Evolutionary conservation across 1,140 invertebrate genomes (phyloP).

Genomic region (Helicorthomorpha holstii): DNA sequence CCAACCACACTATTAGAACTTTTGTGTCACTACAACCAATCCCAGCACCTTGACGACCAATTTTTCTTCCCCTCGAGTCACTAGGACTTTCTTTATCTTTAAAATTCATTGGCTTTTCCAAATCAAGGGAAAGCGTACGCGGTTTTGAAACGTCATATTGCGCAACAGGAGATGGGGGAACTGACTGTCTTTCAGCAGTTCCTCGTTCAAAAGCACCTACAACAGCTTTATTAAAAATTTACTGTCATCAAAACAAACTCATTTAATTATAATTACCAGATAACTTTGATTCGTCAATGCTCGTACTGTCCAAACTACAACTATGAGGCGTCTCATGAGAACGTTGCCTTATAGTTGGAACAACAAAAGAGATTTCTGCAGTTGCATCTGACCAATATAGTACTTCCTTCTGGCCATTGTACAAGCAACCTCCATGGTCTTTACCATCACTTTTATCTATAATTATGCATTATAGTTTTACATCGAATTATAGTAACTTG

Average conservation of each 20-base stretch:
- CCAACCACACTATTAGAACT: conserved; percentile 85
- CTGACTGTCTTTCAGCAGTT: conserved; percentile 1
- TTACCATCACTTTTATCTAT: not conserved
- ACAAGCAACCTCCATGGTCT: conserved; percentile 40
- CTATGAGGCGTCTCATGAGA: not conserved
- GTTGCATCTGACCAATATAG: conserved; percentile 93
- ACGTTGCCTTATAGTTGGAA: conserved; percentile 43
- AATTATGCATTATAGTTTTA: not conserved
- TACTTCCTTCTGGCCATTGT: conserved; percentile 51
- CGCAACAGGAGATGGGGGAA: not conserved
- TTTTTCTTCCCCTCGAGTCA: conserved; percentile 14
- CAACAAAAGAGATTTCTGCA: conserved; percentile 84
- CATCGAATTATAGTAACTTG: not conserved
- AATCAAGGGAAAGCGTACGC: conserved; percentile 19
- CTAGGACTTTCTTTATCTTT: conserved; percentile 15
- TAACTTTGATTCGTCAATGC: not conserved
- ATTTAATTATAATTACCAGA: not conserved
- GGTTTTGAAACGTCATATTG: conserved; percentile 17
- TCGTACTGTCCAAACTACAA: not conserved
- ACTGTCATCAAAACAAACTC: conserved; percentile 96
- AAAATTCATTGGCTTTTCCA: conserved; percentile 12
- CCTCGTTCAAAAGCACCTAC: conserved; percentile 57
- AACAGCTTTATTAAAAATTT: conserved; percentile 81
- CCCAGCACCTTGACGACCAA: conserved; percentile 15
- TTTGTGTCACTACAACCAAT: conserved; percentile 33